These are phyloP conservation scores for Brachylomia viminalis DNA, from an alignment of 2,888 invertebrate genomes.

Conservation along the genomic window DNA sequence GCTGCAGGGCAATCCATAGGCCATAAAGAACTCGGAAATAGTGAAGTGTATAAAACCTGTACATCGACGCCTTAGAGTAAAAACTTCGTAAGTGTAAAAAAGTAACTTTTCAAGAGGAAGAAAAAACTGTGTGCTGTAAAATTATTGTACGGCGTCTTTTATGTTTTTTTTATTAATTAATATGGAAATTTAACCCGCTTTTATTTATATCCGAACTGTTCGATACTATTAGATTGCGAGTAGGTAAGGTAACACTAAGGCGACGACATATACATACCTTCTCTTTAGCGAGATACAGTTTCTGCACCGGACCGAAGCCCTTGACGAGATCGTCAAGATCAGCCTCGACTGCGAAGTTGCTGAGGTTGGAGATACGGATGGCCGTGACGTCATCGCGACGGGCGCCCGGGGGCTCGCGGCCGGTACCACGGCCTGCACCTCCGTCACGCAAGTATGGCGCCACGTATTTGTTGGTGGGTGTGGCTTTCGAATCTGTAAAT, in stretches of 20 bases:
- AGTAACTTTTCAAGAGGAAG: too few species aligned
- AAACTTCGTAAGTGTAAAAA: too few species aligned
- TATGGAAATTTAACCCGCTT: too few species aligned
- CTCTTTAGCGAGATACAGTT: conserved; percentile 99
- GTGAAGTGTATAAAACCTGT: too few species aligned
- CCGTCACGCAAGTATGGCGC: conserved; percentile 97
- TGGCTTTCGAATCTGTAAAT: conserved; percentile 82
- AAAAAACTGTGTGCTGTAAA: too few species aligned
- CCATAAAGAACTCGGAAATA: background rate
- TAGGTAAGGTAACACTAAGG: too few species aligned
- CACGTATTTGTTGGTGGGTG: conserved; percentile 93
- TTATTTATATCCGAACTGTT: too few species aligned
- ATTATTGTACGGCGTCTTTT: too few species aligned
- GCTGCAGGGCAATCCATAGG: background rate
- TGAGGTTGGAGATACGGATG: conserved; percentile 98
- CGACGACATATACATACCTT: conserved; percentile 91
- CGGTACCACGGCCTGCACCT: conserved; percentile 93
- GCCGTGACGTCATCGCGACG: conserved; percentile 96
- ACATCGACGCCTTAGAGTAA: too few species aligned
- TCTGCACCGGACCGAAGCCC: conserved; percentile 97
- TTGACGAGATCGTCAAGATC: conserved; percentile 99
- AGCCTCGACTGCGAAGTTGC: conserved; percentile 98
- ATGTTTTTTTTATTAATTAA: too few species aligned
- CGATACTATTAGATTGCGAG: too few species aligned
- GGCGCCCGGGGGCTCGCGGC: conserved; percentile 91